phyloP scores from a whole-genome alignment of 1,140 invertebrate genomes.

The Phocides pigmalion region DNA sequence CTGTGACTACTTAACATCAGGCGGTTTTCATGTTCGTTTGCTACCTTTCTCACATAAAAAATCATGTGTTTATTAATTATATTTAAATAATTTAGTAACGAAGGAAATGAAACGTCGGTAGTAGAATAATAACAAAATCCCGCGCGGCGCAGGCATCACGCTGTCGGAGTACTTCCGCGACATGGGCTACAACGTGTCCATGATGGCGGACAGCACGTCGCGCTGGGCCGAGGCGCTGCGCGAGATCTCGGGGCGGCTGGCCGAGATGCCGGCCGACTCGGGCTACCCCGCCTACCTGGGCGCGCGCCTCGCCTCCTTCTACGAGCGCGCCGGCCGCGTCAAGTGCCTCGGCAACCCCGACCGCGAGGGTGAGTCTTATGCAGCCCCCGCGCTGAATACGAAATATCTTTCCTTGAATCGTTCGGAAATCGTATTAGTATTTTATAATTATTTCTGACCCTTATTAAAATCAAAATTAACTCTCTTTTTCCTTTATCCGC shows the following conservation, averaged over 20 bases:
- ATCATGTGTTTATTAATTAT: too few species aligned
- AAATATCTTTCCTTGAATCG: too few species aligned
- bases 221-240: conserved; percentile 99
- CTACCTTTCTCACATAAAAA: too few species aligned
- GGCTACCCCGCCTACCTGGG: conserved; percentile 99
- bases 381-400: neutral
- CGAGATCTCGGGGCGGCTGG: conserved; percentile 99
- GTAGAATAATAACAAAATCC: too few species aligned
- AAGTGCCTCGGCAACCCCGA: conserved; percentile 99
- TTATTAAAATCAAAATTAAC: too few species aligned
- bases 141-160: conserved; percentile 96
- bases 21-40: too few species aligned
- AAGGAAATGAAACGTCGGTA: too few species aligned
- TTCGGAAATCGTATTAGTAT: too few species aligned
- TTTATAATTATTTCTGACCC: too few species aligned
- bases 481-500: too few species aligned
- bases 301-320: conserved; percentile 99
- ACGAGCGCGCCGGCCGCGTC: conserved; percentile 98
- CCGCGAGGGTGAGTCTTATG: conserved; percentile 89
- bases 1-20: too few species aligned
- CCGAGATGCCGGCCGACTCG: conserved; percentile 99
- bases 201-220: conserved; percentile 99
- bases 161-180: conserved; percentile 99
- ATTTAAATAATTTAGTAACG: too few species aligned
- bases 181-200: conserved; percentile 99